These are phyloP conservation scores for Excalfactoria chinensis DNA, from an alignment of 2,113 vertebrate species.

Conservation along the genomic window DNA sequence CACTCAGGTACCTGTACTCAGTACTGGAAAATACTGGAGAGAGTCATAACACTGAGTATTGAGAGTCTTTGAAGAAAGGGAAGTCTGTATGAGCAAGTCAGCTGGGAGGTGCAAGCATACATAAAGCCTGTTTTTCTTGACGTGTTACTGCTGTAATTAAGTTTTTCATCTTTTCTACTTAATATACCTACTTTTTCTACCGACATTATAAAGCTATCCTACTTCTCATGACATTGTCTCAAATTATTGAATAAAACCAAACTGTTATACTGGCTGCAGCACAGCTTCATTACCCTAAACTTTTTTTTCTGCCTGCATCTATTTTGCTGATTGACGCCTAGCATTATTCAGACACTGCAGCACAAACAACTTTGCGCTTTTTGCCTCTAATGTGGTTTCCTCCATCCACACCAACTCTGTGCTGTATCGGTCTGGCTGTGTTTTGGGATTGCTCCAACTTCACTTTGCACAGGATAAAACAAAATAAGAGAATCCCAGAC, in stretches of 20 bases:
- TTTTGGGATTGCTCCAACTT: neutral
- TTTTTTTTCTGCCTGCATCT: neutral
- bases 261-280: neutral
- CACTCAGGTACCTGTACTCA: neutral
- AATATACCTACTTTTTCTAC: slow-evolving; percentile 9
- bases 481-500: neutral
- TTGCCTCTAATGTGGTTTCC: neutral
- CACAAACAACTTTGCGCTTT: neutral
- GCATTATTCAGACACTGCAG: slow-evolving; percentile 6
- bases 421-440: neutral
- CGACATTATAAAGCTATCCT: slow-evolving; percentile 10
- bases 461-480: neutral
- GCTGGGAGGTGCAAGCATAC: neutral
- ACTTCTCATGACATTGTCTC: neutral
- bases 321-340: slow-evolving; percentile 35
- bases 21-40: neutral
- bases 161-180: slow-evolving; percentile 11
- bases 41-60: neutral
- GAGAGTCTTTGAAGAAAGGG: neutral
- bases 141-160: neutral
- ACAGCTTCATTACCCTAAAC: slow-evolving; percentile 1
- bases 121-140: neutral
- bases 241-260: slow-evolving; percentile 16
- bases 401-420: neutral
- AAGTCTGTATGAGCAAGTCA: neutral